phyloP scores from a whole-genome alignment of 2,113 vertebrate genomes.

The Megaceryle torquata region DNA sequence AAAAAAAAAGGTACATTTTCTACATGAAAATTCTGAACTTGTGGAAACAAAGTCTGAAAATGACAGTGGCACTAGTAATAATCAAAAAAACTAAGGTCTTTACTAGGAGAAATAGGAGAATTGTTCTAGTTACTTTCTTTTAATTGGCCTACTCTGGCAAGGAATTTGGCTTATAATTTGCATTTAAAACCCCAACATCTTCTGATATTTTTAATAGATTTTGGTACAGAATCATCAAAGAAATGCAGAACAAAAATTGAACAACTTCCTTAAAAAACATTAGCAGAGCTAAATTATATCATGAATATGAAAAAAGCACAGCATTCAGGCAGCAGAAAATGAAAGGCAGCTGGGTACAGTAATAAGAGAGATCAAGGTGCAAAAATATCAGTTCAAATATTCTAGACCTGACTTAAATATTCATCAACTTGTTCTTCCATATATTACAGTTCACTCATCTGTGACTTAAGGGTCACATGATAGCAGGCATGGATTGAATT shows the following conservation, averaged over 20 bases:
- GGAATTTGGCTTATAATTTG: background rate
- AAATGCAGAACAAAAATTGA: background rate
- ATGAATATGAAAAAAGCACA: background rate
- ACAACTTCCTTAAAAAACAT: background rate
- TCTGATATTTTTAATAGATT: conserved; percentile 20
- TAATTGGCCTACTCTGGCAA: background rate
- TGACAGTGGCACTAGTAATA: background rate
- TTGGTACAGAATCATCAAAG: conserved; percentile 19
- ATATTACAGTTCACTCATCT: conserved; percentile 37
- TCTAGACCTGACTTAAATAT: conserved; percentile 25
- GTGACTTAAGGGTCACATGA: background rate
- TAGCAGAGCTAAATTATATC: background rate
- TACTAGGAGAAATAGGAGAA: background rate
- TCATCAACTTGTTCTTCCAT: conserved; percentile 7
- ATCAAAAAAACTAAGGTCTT: background rate
- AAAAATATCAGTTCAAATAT: conserved; percentile 23
- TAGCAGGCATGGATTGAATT: background rate
- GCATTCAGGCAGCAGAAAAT: background rate
- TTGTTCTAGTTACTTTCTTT: background rate
- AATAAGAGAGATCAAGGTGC: conserved; percentile 22
- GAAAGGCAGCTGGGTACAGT: background rate
- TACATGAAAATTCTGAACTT: background rate
- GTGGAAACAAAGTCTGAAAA: background rate
- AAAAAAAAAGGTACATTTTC: background rate
- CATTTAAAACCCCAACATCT: background rate